Evolutionary conservation across 2,888 invertebrate species (phyloP).

Genomic region (Pristionchus japonicus): DNA sequence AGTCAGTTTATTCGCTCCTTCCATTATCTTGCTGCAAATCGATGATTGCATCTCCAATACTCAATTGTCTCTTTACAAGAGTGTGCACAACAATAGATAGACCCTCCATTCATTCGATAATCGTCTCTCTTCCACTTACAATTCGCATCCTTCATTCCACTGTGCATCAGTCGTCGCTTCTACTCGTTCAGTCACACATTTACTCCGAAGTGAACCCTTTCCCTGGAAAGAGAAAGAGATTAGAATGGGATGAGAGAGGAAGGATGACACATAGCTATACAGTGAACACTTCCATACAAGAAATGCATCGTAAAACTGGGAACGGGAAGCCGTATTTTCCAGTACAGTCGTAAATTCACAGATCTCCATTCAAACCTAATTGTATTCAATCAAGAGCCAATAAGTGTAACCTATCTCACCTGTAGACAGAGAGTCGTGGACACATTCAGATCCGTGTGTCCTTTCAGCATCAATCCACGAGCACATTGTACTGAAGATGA

Average conservation of each 20-base stretch:
- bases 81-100: neutral
- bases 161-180: constrained; percentile 57
- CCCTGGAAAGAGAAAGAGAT: neutral
- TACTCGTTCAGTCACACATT: constrained; percentile 57
- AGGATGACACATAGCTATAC: too few species aligned
- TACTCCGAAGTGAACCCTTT: constrained; percentile 54
- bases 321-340: neutral
- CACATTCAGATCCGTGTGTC: constrained; percentile 36
- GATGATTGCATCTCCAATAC: neutral
- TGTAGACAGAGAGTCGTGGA: constrained; percentile 37
- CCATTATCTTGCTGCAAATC: constrained; percentile 43
- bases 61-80: neutral
- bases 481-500: constrained; percentile 32
- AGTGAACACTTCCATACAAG: neutral
- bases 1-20: constrained; percentile 39
- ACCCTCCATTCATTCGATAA: constrained; percentile 14
- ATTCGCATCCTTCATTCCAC: constrained; percentile 73
- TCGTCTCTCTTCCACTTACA: constrained; percentile 62
- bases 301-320: neutral
- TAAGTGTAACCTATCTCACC: too few species aligned
- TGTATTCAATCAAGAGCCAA: too few species aligned
- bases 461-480: constrained; percentile 43
- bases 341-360: neutral
- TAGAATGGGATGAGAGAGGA: too few species aligned
- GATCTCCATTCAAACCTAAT: neutral